phyloP scores from a whole-genome alignment of 2,888 invertebrate genomes.

The Agrochola macilenta region DNA sequence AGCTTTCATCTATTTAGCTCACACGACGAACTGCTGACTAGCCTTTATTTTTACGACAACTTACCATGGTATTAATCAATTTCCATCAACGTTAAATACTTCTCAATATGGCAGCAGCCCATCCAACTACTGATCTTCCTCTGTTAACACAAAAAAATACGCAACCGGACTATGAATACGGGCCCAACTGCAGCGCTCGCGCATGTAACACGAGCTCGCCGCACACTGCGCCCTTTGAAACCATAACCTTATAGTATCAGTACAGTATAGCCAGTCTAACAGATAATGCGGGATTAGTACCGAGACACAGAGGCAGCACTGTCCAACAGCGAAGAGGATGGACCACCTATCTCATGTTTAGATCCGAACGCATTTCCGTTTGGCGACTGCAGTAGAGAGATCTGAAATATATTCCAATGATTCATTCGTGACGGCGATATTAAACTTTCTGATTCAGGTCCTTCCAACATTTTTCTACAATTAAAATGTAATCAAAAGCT shows the following conservation, averaged over 20 bases:
- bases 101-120: neutral
- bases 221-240: slow-evolving; percentile 65
- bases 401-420: neutral
- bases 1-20: neutral
- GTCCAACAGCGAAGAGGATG: slow-evolving; percentile 28
- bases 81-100: neutral
- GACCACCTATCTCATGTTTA: slow-evolving; percentile 50
- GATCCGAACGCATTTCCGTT: slow-evolving; percentile 62
- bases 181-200: slow-evolving; percentile 51
- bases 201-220: slow-evolving; percentile 70
- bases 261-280: slow-evolving; percentile 12
- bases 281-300: slow-evolving; percentile 47
- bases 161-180: slow-evolving; percentile 64
- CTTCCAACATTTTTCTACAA: too few relatives aligned
- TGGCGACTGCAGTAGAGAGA: slow-evolving; percentile 28
- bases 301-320: slow-evolving; percentile 56
- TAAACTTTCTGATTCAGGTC: neutral
- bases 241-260: slow-evolving; percentile 39
- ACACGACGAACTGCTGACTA: neutral
- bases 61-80: neutral
- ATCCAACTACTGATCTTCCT: neutral
- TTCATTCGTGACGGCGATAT: neutral
- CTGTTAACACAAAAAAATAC: neutral
- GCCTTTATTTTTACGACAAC: neutral
- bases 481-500: neutral